Evolutionary conservation across 2,888 invertebrate genomes (phyloP).

Genomic region (Linnaemya tessellans): DNA sequence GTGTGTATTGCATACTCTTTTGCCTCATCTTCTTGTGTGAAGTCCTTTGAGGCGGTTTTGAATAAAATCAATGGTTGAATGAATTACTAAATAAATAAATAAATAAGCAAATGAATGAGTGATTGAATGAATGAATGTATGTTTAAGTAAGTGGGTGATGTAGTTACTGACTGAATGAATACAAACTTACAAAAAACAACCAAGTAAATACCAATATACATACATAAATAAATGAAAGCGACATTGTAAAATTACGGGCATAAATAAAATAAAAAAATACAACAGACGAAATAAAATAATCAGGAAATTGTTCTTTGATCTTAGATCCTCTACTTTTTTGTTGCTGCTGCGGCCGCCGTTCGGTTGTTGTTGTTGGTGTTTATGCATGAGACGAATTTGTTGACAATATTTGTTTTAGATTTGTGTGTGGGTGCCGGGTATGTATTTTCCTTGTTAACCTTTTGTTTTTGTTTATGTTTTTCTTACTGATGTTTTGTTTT

Average conservation of each 20-base stretch:
- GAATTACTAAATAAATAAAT: conserved; percentile 66
- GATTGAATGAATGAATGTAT: conserved; percentile 63
- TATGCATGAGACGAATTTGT: conserved; percentile 3
- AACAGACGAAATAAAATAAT: conserved; percentile 59
- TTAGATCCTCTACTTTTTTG: conserved; percentile 51
- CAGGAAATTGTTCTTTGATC: conserved; percentile 68
- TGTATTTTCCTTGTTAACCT: not conserved
- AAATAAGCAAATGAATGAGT: conserved; percentile 55
- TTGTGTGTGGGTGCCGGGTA: not conserved
- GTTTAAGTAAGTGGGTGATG: conserved; percentile 65
- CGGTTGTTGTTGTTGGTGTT: conserved; percentile 37
- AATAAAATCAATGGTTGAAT: conserved; percentile 69
- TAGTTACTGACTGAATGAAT: conserved; percentile 56
- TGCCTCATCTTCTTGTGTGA: conserved; percentile 47
- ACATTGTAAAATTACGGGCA: conserved; percentile 61
- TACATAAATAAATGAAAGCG: conserved; percentile 61
- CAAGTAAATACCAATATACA: conserved; percentile 20
- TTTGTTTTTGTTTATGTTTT: conserved; percentile 16
- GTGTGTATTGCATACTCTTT: conserved; percentile 8
- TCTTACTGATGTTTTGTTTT: conserved; percentile 52
- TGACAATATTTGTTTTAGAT: conserved; percentile 42
- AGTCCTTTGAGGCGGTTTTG: conserved; percentile 67
- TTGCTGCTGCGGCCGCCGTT: conserved; percentile 12
- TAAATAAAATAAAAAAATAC: conserved; percentile 35
- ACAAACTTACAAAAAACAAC: conserved; percentile 43